Base-by-base conservation (phyloP, 2,113 vertebrate species). In the Corvus cornix region DNA sequence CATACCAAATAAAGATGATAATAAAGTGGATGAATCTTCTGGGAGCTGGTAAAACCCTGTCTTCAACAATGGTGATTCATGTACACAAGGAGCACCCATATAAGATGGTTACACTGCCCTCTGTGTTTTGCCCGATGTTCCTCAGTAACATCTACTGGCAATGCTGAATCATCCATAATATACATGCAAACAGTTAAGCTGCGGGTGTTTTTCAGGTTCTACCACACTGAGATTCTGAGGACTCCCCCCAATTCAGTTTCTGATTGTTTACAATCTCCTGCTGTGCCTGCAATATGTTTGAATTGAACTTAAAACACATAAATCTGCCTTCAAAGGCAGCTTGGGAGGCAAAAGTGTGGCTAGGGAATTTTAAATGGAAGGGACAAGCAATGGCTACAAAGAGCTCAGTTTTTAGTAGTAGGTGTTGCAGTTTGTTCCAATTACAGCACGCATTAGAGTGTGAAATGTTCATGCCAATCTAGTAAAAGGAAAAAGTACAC, bases 291-390 rank as follows among this genome's bases (percentile, higher is more conserved):
- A 96, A 96, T 96, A 97, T 96, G 95, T 89, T 97, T 95, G 96
- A 97, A 97, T 98, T 96, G 96, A 97, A 96, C 97, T 97, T 96
- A 97, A 98, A 98, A 97, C 97, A 97, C 96, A 98, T 97, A 98
- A 98, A 98, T 98, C 96, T 96, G 87, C 94, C 97, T 98, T 98
- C 98, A 98, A 98, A 98, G 96, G 95, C 97, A 96, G 94, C 90
- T 96, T 96, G 94, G 96, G 97, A 96, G 96, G 91, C 93, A 97
- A 89, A 96, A 97, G 96, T 89, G 96, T 95, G 96, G 94, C 95
- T 76, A 90, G 96, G 86, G 94, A 97, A 95, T 95, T 98, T 96
- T 92, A 97, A 98, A 97, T 83, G 83, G 80, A 93, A 92, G 93
- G 92, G 90, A 91, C 87, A 96, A 95, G 94, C 41, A 83, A 94